Base-by-base conservation (phyloP, 2,888 invertebrate species). In the Stegophylla sp. region DNA sequence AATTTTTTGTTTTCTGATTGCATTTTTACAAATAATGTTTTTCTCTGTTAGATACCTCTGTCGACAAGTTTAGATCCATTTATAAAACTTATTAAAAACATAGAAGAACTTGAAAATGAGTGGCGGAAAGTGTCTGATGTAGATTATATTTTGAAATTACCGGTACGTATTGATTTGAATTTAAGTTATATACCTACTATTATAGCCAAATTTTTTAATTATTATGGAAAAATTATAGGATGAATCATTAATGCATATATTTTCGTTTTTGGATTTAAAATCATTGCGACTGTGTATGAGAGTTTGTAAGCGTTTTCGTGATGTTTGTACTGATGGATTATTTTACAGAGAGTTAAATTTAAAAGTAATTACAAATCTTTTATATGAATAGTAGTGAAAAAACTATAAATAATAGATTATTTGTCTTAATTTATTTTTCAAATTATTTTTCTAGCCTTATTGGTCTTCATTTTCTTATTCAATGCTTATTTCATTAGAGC, bases 261-360 rank as follows among this genome's bases (percentile, higher is more conserved):
- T 85, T 76, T 83, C 84, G 12, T 93, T 92, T 86, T 88, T 96
- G 84, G 95, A 96, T 86, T 89, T 95, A 82, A 90, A 90, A 84
- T 93, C 95, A 0, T 87, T 96, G 15, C 92, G 92, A 86, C 89
- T 91, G 43, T 91, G 94, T 85, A 92, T 93, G 4, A 91, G 91
- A 86, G 91, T 94, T 1, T 93, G 92, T 85, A 90, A 89, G 84
- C 91, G 90, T 84, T 94, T 92, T 86, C 90, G 91, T 86, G 89
- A 90, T 83, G 90, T 92, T 82, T 92, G 92, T 34, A 90, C 89
- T 0, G 95, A 96, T 86, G 90, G 92, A 13, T 88, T 92, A 72
- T 88, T 95, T 5, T 96, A 94, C 85, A 91, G 91, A 71, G 92
- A 92, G 86, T 88, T 97, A 26, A 94, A 93, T 87, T 88, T 96